Percentiles rank a stretch among this genome's conserved stretches.
Conservation (phyloP, 1,140 invertebrate genomes). For the Drosophila murphyi region DNA sequence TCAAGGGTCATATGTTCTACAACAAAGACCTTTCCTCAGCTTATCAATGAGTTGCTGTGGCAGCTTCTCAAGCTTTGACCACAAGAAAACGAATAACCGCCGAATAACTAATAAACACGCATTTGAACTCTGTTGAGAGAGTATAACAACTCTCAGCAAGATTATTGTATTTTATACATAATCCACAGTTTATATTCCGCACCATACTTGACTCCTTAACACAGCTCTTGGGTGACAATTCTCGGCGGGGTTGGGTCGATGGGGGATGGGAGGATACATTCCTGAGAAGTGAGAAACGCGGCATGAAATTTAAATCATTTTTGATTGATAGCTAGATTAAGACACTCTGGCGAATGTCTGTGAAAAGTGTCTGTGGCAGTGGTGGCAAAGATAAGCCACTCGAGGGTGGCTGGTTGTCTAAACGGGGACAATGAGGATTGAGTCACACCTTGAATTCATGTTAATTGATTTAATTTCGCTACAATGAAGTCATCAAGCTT, state of each 20-base stretch:
- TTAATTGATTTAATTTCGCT: constrained; percentile 81
- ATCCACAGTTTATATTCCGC: constrained; percentile 6
- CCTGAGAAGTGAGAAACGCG: constrained; percentile 45
- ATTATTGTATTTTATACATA: not conserved
- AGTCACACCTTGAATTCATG: constrained; percentile 66
- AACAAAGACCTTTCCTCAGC: no score
- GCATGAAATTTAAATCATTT: constrained; percentile 81
- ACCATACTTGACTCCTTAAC: not conserved
- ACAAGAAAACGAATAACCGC: no score
- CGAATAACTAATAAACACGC: not conserved
- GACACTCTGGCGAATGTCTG: constrained; percentile 14
- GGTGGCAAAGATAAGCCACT: constrained; percentile 46
- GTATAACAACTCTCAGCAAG: not conserved
- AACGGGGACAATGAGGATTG: not conserved
- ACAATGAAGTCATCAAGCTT: constrained; percentile 73
- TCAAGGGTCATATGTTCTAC: no score
- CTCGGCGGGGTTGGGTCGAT: no score
- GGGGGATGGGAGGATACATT: not conserved
- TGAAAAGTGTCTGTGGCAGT: constrained; percentile 28
- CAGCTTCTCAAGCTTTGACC: no score
- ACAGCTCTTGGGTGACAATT: not conserved
- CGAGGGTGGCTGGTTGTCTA: not conserved
- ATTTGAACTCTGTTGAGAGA: not conserved
- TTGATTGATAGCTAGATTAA: constrained; percentile 82
- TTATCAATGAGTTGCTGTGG: no score